Conservation (phyloP, 2,113 vertebrate genomes). For the Halichoeres trimaculatus region DNA sequence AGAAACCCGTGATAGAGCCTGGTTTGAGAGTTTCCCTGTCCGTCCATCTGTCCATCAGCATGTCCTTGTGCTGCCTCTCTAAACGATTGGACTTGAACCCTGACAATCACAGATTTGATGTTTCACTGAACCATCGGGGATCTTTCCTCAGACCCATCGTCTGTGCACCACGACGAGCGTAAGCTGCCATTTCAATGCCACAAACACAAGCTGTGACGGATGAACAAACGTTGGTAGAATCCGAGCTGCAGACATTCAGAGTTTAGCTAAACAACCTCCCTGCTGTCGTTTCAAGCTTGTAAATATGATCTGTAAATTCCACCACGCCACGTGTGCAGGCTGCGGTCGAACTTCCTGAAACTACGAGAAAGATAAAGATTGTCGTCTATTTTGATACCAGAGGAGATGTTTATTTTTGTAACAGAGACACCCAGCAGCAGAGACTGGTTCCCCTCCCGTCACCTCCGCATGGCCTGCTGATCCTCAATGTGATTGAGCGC, state of each 20-base stretch:
- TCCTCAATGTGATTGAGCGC: conserved; percentile 28
- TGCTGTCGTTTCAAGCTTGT: conserved; percentile 24
- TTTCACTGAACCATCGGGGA: not conserved
- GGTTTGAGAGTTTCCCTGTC: not conserved
- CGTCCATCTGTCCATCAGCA: not conserved
- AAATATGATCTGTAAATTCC: conserved; percentile 31
- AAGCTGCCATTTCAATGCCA: not conserved
- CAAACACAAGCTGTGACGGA: conserved; percentile 8
- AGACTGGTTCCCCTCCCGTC: conserved; percentile 25
- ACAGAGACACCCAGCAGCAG: conserved; percentile 35
- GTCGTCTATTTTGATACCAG: conserved; percentile 80
- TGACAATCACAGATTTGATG: conserved; percentile 54
- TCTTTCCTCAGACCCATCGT: not conserved
- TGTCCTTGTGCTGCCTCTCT: conserved; percentile 33
- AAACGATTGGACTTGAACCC: conserved; percentile 28
- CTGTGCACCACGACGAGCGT: not conserved
- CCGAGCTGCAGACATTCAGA: too few species aligned
- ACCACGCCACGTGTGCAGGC: not conserved
- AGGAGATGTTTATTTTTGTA: conserved; percentile 81
- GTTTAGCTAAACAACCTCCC: not conserved
- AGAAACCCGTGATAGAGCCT: too few species aligned
- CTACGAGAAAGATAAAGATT: conserved; percentile 51
- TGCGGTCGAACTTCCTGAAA: conserved; percentile 31
- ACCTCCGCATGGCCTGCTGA: not conserved
- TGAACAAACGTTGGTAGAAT: too few species aligned